Evolutionary conservation across 2,113 vertebrate genomes (phyloP).

Genomic region (Rhinichthys klamathensis): DNA sequence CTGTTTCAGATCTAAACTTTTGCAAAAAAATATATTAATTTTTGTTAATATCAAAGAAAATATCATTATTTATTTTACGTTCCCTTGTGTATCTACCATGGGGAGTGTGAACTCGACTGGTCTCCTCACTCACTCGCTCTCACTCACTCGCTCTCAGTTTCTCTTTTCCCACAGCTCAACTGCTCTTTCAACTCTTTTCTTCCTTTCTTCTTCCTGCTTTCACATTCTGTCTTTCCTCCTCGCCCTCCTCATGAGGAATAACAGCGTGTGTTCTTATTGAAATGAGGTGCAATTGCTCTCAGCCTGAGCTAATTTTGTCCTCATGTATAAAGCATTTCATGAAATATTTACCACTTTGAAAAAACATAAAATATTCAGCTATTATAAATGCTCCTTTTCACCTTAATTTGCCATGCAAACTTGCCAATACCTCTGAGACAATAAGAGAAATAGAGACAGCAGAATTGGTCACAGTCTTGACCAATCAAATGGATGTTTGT

Average conservation of each 20-base stretch:
- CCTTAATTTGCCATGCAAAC: constrained; percentile 26
- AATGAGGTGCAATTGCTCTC: constrained; percentile 42
- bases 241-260: constrained; percentile 31
- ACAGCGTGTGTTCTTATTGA: constrained; percentile 27
- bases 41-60: neutral
- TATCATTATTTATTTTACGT: neutral
- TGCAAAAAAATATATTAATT: too few relatives aligned
- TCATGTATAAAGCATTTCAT: constrained; percentile 53
- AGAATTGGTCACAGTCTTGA: neutral
- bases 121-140: neutral
- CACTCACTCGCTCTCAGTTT: neutral
- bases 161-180: constrained; percentile 3
- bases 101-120: neutral
- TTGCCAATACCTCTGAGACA: neutral
- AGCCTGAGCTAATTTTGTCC: constrained; percentile 52
- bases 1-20: neutral
- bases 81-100: neutral
- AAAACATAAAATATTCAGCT: constrained; percentile 51
- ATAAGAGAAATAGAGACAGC: neutral
- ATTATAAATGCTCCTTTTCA: constrained; percentile 32
- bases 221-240: neutral
- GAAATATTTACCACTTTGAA: constrained; percentile 51
- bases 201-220: constrained; percentile 19
- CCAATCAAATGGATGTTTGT: neutral
- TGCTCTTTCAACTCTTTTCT: constrained; percentile 5